Conservation (phyloP, 2,797 vertebrate genomes). For the Propithecus perrieri region DNA sequence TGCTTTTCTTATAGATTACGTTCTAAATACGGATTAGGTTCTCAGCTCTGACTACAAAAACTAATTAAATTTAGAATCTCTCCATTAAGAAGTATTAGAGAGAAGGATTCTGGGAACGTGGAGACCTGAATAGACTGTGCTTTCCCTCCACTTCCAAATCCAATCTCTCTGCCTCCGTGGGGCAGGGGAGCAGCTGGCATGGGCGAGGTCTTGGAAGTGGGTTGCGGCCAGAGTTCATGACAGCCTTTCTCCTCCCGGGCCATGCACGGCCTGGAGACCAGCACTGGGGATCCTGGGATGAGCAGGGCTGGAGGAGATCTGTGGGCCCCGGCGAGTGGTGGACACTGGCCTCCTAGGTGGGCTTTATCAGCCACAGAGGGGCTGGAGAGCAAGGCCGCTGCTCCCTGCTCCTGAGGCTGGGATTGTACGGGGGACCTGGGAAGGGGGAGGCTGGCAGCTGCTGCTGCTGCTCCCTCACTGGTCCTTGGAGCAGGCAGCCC, state of each 20-base stretch:
- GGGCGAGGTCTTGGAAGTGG: neutral
- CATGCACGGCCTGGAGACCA: neutral
- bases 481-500: neutral
- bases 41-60: neutral
- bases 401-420: neutral
- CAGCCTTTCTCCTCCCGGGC: neutral
- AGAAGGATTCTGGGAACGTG: neutral
- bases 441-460: neutral
- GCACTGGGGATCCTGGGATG: neutral
- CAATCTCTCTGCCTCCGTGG: neutral
- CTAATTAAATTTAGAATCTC: neutral
- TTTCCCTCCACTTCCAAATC: neutral
- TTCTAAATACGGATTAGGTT: neutral
- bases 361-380: neutral
- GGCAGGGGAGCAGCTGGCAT: neutral
- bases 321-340: neutral
- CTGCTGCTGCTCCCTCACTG: neutral
- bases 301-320: neutral
- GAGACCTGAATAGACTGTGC: neutral
- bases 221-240: neutral
- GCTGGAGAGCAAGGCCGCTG: neutral
- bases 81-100: neutral
- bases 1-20: neutral
- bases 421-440: neutral
- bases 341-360: neutral